Conservation (phyloP, 2,888 invertebrate genomes). For the Merodon equestris region DNA sequence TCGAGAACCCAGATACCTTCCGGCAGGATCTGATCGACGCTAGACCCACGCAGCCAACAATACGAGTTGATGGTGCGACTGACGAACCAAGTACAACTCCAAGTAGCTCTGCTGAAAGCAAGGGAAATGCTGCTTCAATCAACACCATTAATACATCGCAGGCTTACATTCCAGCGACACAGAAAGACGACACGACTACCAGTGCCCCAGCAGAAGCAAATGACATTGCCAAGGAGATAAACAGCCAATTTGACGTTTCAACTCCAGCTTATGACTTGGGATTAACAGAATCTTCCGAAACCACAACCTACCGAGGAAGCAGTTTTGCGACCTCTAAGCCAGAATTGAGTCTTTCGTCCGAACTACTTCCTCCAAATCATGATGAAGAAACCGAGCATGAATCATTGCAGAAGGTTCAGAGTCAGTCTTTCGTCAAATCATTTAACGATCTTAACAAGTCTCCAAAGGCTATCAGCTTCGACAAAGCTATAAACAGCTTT, state of each 20-base stretch:
- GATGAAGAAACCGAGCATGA: slow-evolving; percentile 82
- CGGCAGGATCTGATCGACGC: slow-evolving; percentile 87
- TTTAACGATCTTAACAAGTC: slow-evolving; percentile 76
- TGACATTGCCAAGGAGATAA: slow-evolving; percentile 79
- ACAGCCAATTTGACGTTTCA: slow-evolving; percentile 77
- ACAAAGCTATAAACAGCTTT: slow-evolving; percentile 20
- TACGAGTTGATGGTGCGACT: slow-evolving; percentile 78
- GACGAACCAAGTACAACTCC: slow-evolving; percentile 72
- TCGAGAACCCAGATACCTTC: slow-evolving; percentile 90
- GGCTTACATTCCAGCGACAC: slow-evolving; percentile 14
- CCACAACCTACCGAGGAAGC: slow-evolving; percentile 45
- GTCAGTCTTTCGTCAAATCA: slow-evolving; percentile 84
- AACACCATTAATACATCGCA: slow-evolving; percentile 64
- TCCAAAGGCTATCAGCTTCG: slow-evolving; percentile 49
- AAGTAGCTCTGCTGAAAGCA: slow-evolving; percentile 75
- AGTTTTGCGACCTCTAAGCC: slow-evolving; percentile 38
- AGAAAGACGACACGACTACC: slow-evolving; percentile 73
- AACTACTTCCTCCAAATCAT: slow-evolving; percentile 77
- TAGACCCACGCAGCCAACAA: slow-evolving; percentile 87
- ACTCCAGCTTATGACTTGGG: slow-evolving; percentile 70
- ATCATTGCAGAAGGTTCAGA: slow-evolving; percentile 84
- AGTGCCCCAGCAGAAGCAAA: slow-evolving; percentile 76
- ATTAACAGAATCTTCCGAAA: slow-evolving; percentile 59
- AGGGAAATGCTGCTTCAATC: slow-evolving; percentile 79
- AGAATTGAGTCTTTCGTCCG: slow-evolving; percentile 74